Percentiles rank a stretch among this genome's conserved stretches.
Conservation (phyloP, 2,113 vertebrate species). For the Hyla sarda region DNA sequence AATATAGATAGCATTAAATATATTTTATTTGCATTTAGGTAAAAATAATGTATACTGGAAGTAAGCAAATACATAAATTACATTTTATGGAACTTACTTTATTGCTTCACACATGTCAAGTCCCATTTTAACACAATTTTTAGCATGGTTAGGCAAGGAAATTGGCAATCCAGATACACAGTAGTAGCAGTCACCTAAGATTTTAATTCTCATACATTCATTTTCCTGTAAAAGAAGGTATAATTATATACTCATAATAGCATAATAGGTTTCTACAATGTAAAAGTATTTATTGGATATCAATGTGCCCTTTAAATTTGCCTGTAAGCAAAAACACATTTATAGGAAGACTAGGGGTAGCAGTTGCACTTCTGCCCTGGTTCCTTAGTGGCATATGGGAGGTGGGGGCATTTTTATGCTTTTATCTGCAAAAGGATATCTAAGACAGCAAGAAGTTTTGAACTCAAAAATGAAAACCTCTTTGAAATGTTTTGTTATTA, state of each 20-base stretch:
- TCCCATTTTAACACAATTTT: slow-evolving; percentile 98
- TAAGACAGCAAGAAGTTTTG: no score
- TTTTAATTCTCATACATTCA: slow-evolving; percentile 99
- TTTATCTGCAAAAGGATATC: no score
- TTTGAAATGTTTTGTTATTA: no score
- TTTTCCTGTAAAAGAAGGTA: slow-evolving; percentile 82
- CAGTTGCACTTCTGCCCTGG: no score
- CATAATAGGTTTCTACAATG: not conserved
- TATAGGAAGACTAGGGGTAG: no score
- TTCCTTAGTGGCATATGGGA: no score
- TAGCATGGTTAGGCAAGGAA: slow-evolving; percentile 93
- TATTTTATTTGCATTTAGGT: not conserved
- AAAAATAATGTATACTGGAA: not conserved
- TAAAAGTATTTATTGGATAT: no score
- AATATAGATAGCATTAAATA: no score
- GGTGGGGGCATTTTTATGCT: no score
- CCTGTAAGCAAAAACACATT: no score
- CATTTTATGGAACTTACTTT: slow-evolving; percentile 80
- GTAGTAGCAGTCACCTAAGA: slow-evolving; percentile 97
- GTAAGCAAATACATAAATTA: not conserved
- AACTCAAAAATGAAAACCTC: no score
- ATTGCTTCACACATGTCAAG: slow-evolving; percentile 98
- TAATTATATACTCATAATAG: slow-evolving; percentile 13
- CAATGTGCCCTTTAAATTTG: no score
- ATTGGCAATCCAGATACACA: slow-evolving; percentile 96